Percentiles rank a stretch among this genome's conserved stretches.
Conservation (phyloP, 1,140 invertebrate genomes). For the Neomicropteryx cornuta region DNA sequence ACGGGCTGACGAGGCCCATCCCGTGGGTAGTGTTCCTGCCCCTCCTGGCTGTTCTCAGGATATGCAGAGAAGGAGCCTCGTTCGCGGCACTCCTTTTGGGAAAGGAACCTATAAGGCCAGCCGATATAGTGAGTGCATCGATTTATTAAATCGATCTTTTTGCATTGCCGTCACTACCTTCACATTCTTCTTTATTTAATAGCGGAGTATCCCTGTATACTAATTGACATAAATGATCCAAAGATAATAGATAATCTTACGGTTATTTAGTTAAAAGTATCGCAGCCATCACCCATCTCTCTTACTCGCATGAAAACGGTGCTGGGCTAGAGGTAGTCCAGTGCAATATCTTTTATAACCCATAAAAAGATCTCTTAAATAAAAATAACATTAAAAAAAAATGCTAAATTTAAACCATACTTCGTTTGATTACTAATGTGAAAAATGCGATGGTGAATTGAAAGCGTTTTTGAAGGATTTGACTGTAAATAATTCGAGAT, state of each 20-base stretch:
- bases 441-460: too few species aligned
- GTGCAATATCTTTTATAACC: too few species aligned
- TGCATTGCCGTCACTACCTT: background rate
- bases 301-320: too few species aligned
- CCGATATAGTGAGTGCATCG: conserved; percentile 23
- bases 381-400: too few species aligned
- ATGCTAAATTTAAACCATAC: too few species aligned
- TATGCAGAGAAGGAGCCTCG: conserved; percentile 20
- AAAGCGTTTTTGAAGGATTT: too few species aligned
- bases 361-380: too few species aligned
- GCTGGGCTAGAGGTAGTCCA: too few species aligned
- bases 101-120: conserved; percentile 20
- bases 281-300: too few species aligned
- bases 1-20: conserved; percentile 26
- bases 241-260: conserved; percentile 1
- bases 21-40: conserved; percentile 37
- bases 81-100: conserved; percentile 20
- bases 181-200: background rate
- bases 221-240: conserved; percentile 1
- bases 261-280: background rate
- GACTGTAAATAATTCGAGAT: too few species aligned
- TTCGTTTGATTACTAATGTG: too few species aligned
- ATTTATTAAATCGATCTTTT: background rate
- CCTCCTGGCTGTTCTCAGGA: conserved; percentile 24
- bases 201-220: background rate